Evolutionary conservation across 1,140 invertebrate genomes (phyloP).

Genomic region (Bombus superbus): DNA sequence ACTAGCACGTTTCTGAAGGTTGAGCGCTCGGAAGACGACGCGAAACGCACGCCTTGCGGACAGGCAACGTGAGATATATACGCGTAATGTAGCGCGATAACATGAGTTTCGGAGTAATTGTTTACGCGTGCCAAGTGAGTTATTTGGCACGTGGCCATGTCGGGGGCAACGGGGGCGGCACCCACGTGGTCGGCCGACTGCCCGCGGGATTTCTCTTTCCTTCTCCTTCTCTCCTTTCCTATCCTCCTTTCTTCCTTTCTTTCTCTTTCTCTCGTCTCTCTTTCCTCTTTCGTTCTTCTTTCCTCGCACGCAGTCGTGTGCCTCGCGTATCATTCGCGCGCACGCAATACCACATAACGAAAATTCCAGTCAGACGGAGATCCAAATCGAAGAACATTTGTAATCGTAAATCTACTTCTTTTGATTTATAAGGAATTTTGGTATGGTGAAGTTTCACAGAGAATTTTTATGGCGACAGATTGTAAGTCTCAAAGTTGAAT

Average conservation of each 20-base stretch:
- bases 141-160: slow-evolving; percentile 75
- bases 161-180: slow-evolving; percentile 56
- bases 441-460: too few species aligned
- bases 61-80: slow-evolving; percentile 58
- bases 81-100: slow-evolving; percentile 72
- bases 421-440: too few species aligned
- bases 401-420: too few species aligned
- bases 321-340: too few species aligned
- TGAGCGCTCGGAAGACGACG: slow-evolving; percentile 33
- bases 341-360: too few species aligned
- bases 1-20: slow-evolving; percentile 11
- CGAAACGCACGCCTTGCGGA: slow-evolving; percentile 46
- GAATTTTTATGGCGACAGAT: too few species aligned
- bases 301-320: not conserved
- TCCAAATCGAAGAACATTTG: too few species aligned
- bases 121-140: slow-evolving; percentile 79
- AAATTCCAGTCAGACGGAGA: too few species aligned
- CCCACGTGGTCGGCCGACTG: slow-evolving; percentile 71
- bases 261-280: not conserved
- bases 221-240: slow-evolving; percentile 10
- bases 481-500: too few species aligned
- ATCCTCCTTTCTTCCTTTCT: not conserved
- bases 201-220: slow-evolving; percentile 55
- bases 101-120: slow-evolving; percentile 76
- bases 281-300: not conserved